A percentile compares a stretch with the other conserved stretches of the same genome.
These are phyloP conservation scores for Agonopterix arenella DNA, from an alignment of 2,888 invertebrate species.

Conservation along the genomic window DNA sequence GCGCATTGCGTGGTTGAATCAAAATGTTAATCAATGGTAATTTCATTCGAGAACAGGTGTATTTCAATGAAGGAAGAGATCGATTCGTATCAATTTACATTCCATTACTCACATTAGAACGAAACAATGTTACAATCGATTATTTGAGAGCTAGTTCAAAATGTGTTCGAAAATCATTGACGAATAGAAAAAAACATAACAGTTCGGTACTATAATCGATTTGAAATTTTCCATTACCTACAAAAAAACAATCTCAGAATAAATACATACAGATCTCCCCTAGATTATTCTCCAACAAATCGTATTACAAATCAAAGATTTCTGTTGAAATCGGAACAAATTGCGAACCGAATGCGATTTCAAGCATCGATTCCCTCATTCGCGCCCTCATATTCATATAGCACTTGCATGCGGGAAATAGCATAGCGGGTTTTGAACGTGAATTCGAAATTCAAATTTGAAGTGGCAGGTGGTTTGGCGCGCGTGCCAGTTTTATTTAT, in stretches of 20 bases:
- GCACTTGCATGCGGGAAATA: conserved; percentile 34
- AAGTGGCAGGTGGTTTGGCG: conserved; percentile 11
- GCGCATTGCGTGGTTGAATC: background rate
- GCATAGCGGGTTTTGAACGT: conserved; percentile 36
- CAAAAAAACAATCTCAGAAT: too few relatives aligned
- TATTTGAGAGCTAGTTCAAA: too few relatives aligned
- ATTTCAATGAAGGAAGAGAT: conserved; percentile 1
- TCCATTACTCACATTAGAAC: too few relatives aligned
- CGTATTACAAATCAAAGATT: conserved; percentile 29
- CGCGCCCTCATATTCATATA: conserved; percentile 24
- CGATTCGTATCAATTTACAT: background rate
- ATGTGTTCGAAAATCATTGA: too few relatives aligned
- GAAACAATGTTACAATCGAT: too few relatives aligned
- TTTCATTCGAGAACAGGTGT: background rate
- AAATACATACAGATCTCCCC: too few relatives aligned
- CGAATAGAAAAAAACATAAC: too few relatives aligned
- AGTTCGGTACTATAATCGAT: too few relatives aligned
- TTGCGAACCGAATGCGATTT: conserved; percentile 45
- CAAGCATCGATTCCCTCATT: conserved; percentile 39
- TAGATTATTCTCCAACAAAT: conserved; percentile 5
- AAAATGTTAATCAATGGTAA: conserved; percentile 4
- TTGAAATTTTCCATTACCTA: too few relatives aligned
- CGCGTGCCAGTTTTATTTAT: conserved; percentile 1
- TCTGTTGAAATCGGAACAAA: conserved; percentile 34
- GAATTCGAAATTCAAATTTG: conserved; percentile 39